Percentiles rank a stretch among this genome's conserved stretches.
phyloP scores from a whole-genome alignment of 2,113 vertebrate genomes.

The Oreocharis arfaki region DNA sequence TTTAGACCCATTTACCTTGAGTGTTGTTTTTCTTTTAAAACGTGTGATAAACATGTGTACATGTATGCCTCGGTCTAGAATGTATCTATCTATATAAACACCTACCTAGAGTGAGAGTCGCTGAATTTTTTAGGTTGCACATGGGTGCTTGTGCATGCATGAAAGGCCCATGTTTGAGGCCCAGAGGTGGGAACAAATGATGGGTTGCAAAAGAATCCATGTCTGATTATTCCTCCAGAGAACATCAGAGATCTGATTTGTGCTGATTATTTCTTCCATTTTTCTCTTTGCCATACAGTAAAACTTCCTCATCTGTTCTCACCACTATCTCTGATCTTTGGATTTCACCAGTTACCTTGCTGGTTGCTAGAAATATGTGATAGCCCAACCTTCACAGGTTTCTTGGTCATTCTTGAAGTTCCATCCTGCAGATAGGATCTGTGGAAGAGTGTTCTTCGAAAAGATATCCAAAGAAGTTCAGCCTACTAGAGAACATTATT shows the following conservation, averaged over 20 bases:
- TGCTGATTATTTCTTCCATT: neutral
- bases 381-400: neutral
- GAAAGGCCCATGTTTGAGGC: neutral
- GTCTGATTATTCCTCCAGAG: neutral
- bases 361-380: neutral
- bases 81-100: neutral
- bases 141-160: fast-evolving
- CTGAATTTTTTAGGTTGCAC: neutral
- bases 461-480: neutral
- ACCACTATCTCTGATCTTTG: neutral
- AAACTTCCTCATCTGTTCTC: neutral
- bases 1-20: neutral
- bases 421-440: neutral
- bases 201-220: neutral
- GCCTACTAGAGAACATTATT: neutral
- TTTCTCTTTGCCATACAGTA: neutral
- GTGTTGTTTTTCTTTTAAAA: neutral
- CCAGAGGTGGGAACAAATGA: fast-evolving
- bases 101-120: fast-evolving
- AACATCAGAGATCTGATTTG: neutral
- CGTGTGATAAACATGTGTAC: neutral
- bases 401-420: neutral
- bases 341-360: neutral
- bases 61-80: neutral
- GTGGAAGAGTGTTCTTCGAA: neutral